Evolutionary conservation across 1,140 invertebrate genomes (phyloP), one percentile per base, ranked within the genome.

Genomic region (Drosophila orosa): DNA sequence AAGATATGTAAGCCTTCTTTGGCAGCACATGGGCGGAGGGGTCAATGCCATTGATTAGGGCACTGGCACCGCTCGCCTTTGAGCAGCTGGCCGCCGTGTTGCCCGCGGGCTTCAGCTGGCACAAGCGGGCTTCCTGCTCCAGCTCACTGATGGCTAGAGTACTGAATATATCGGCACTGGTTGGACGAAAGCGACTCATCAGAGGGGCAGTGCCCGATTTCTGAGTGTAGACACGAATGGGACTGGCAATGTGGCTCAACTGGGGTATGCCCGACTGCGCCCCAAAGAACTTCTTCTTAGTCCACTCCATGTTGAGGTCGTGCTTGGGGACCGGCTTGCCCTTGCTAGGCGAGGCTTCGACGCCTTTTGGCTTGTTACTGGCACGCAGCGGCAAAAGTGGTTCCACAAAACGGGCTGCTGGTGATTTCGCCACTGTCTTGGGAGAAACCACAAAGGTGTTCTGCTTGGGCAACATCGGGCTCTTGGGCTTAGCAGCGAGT

Each of bases 181-280:
- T 74, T 33, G 77, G 67, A 5, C 75, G 74, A 13, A 90, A 76
- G 25, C 60, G 73, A n/a, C 77, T 77, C 87, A 91, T 91, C 1
- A 91, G 54, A 0, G 90, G 90, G 0, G 90, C 83, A 3, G 73
- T 90, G 2, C 84, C 77, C 0, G 92, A 92, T 24, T 92, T 92
- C 5, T 92, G 91, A 6, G 92, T 92, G 54, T 92, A 92, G 0
- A 90, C 55, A 19, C 90, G 83, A 25, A 93, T 90, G 0, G 92
- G 92, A 78, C 92, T 93, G 2, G 92, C 74, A 40, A 93, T 90
- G 58, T 74, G 56, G 15, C 63, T 83, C 10, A 78, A 66, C 31
- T 71, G 59, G 0, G 80, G 84, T 22, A 79, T 79, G n/a, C 62
- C 52, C 6, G 79, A 40, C 1, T 76, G 48, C 29, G 54, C 35